Conservation (phyloP, 2,888 invertebrate genomes). For the Dicyrtoma fusca region DNA sequence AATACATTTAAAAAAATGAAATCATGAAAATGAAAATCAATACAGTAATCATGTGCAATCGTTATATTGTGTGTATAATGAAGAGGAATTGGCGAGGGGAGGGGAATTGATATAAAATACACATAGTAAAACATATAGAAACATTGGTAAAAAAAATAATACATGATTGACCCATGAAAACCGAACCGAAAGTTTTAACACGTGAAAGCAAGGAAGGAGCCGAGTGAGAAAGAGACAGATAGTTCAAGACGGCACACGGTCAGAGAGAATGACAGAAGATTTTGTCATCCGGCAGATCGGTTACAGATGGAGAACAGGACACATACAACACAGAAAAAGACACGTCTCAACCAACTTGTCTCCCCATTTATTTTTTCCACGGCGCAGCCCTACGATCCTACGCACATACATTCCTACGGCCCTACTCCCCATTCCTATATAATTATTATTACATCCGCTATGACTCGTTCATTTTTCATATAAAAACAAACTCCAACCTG, state of each 20-base stretch:
- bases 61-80: too few relatives aligned
- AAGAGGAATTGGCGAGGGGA: too few relatives aligned
- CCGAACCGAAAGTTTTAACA: constrained; percentile 45
- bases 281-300: constrained; percentile 55
- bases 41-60: too few relatives aligned
- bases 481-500: too few relatives aligned
- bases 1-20: neutral
- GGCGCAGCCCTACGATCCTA: neutral
- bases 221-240: constrained; percentile 50
- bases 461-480: neutral
- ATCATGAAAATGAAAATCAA: neutral
- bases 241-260: constrained; percentile 49
- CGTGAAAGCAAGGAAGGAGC: constrained; percentile 57
- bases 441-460: neutral
- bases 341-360: constrained; percentile 31
- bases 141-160: too few relatives aligned
- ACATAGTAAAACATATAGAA: neutral
- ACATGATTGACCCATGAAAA: constrained; percentile 9
- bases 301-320: constrained; percentile 56
- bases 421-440: neutral
- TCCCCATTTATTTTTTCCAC: constrained; percentile 22
- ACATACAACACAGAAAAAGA: constrained; percentile 51
- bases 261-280: constrained; percentile 44
- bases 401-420: neutral
- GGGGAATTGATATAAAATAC: too few relatives aligned